phyloP scores from a whole-genome alignment of 2,113 vertebrate genomes.

The Geococcyx californianus region DNA sequence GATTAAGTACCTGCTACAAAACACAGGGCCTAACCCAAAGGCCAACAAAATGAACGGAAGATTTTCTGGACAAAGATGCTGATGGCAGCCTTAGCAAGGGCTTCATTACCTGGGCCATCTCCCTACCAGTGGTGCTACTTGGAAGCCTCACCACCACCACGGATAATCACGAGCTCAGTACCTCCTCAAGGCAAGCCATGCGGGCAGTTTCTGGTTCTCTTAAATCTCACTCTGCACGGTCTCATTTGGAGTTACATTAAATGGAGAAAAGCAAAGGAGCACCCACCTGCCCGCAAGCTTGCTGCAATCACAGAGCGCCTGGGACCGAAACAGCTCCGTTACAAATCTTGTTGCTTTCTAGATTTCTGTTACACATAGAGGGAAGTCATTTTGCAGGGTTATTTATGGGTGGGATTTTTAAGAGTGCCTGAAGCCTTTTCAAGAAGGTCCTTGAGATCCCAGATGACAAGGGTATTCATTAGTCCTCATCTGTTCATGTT shows the following conservation, averaged over 20 bases:
- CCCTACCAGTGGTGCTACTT: background rate
- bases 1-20: conserved; percentile 27
- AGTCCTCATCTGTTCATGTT: background rate
- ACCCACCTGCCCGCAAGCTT: background rate
- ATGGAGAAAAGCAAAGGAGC: background rate
- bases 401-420: background rate
- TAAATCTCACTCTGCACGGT: background rate
- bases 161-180: background rate
- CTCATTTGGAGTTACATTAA: background rate
- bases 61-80: background rate
- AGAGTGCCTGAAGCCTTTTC: background rate
- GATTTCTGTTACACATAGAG: background rate
- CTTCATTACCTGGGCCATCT: background rate
- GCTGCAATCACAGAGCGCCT: background rate
- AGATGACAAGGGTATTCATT: background rate
- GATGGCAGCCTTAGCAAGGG: background rate
- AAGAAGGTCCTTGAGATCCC: background rate
- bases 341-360: background rate
- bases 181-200: background rate
- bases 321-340: background rate
- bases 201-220: background rate
- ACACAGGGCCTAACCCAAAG: background rate
- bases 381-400: background rate
- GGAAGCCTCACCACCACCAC: background rate
- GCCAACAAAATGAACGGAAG: background rate